Conservation (phyloP, 2,797 vertebrate species). For the Muraenolepis orangiensis region DNA sequence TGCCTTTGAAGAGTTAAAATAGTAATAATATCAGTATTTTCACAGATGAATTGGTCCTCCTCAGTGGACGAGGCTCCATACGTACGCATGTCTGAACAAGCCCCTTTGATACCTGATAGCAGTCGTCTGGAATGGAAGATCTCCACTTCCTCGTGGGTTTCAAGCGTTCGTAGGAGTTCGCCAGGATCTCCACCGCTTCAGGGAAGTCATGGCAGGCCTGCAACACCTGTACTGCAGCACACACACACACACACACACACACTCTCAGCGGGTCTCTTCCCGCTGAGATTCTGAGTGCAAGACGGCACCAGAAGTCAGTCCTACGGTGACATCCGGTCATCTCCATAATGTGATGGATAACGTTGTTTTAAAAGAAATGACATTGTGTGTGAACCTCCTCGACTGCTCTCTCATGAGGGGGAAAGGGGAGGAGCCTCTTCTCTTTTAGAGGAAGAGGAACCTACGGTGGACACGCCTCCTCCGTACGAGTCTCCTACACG, state of each 20-base stretch:
- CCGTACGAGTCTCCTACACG: background rate
- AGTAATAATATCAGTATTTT: too few relatives aligned
- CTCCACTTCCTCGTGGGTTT: conserved; percentile 85
- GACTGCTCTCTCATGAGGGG: background rate
- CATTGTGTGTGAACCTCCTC: too few relatives aligned
- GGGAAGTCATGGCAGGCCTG: conserved; percentile 83
- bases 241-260: background rate
- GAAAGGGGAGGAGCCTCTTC: background rate
- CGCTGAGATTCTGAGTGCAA: too few relatives aligned
- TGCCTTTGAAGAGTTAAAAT: too few relatives aligned
- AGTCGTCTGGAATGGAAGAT: conserved; percentile 81
- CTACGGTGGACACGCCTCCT: too few relatives aligned
- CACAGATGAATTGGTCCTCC: too few relatives aligned
- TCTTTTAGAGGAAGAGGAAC: background rate
- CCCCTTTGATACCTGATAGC: conserved; percentile 76
- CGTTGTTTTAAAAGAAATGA: too few relatives aligned
- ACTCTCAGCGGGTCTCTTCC: background rate
- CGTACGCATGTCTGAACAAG: too few relatives aligned
- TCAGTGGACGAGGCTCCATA: too few relatives aligned
- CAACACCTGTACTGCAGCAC: conserved; percentile 78
- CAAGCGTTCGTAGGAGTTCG: conserved; percentile 86
- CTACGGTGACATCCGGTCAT: background rate
- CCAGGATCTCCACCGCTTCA: conserved; percentile 82
- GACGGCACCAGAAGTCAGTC: too few relatives aligned
- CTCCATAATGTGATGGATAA: background rate